These are phyloP conservation scores for Solea solea DNA, from an alignment of 2,113 vertebrate species.

Conservation along the genomic window DNA sequence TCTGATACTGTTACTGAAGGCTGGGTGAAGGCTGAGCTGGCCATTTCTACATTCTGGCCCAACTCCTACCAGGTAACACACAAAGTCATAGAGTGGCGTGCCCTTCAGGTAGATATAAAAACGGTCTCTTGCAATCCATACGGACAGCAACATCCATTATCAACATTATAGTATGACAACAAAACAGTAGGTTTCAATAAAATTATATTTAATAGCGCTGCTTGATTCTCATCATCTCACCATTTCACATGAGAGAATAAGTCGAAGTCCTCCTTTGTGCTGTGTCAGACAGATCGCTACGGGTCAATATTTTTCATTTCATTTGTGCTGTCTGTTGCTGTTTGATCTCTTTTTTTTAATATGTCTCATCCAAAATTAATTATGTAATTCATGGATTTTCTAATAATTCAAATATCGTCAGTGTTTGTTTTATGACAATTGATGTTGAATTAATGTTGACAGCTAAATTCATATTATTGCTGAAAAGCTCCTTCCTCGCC, in stretches of 20 bases:
- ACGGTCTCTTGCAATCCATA: no score
- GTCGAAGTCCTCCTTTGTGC: no score
- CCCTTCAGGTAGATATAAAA: no score
- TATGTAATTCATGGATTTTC: no score
- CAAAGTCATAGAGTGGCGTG: background rate
- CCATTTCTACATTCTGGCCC: constrained; percentile 98
- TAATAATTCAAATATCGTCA: no score
- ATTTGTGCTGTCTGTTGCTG: background rate
- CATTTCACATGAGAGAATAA: background rate
- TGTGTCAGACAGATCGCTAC: background rate
- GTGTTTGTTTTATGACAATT: no score
- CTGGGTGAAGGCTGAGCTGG: constrained; percentile 95
- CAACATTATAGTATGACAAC: background rate
- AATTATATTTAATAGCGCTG: background rate
- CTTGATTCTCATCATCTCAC: background rate
- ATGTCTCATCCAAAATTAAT: no score
- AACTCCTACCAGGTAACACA: constrained; percentile 94
- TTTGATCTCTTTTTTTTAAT: no score
- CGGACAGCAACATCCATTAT: no score
- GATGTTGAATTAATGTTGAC: no score
- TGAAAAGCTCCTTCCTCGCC: no score
- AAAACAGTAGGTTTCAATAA: background rate
- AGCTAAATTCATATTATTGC: no score
- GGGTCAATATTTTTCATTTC: background rate
- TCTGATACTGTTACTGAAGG: constrained; percentile 90